Evolutionary conservation across 2,113 vertebrate species (phyloP), one percentile per base, ranked within the genome.

Genomic region (Pogona vitticeps): DNA sequence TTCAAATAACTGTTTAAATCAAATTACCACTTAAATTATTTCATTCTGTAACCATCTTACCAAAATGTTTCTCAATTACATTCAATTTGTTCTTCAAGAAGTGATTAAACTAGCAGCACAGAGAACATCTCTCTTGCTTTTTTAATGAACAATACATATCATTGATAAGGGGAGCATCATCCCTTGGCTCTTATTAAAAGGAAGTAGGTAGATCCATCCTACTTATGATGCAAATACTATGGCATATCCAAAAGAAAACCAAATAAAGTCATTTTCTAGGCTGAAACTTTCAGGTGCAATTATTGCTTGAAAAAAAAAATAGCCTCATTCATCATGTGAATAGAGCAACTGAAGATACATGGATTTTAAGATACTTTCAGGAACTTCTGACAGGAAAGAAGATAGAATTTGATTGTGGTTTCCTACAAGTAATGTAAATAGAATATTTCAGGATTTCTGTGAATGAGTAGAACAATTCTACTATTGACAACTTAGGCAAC

Each of bases 201-300:
- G n/a, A n/a, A n/a, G n/a, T n/a, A n/a, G n/a, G n/a, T n/a, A n/a
- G n/a, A n/a, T n/a, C n/a, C n/a, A n/a, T n/a, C n/a, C n/a, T n/a
- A n/a, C n/a, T n/a, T n/a, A n/a, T n/a, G n/a, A n/a, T n/a, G n/a
- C n/a, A n/a, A n/a, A n/a, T n/a, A n/a, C n/a, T n/a, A n/a, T n/a
- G n/a, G n/a, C n/a, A n/a, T n/a, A n/a, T n/a, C n/a, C n/a, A n/a
- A n/a, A n/a, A n/a, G n/a, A 56, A 31, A 70, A 83, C n/a, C 46
- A 72, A 36, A n/a, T 83, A 18, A 63, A 14, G 23, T 63, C 12
- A 80, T n/a, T 71, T 33, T 73, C 17, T 21, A 42, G 23, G 18
- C 59, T 85, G 72, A 28, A 76, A 52, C 40, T 23, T 76, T 40
- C 72, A 85, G 40, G 61, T 85, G n/a, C 12, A 76, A 63, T 76